These are phyloP conservation scores for Clarias batrachus DNA, from an alignment of 2,113 vertebrate genomes.

Conservation along the genomic window DNA sequence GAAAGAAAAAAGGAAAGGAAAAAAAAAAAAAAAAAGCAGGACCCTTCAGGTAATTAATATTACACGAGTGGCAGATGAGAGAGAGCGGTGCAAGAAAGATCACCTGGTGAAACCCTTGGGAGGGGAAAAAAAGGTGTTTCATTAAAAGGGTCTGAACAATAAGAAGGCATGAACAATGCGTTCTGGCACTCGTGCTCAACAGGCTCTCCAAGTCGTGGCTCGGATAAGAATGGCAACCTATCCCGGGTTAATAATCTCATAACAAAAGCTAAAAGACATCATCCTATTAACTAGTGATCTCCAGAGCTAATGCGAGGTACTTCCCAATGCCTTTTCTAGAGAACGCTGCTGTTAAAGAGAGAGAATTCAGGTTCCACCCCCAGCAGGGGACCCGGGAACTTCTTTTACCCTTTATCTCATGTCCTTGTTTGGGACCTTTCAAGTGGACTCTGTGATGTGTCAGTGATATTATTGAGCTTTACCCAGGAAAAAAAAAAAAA, in stretches of 20 bases:
- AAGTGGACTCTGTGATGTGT: constrained; percentile 82
- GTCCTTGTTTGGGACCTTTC: constrained; percentile 78
- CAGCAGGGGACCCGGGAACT: constrained; percentile 68
- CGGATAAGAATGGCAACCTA: constrained; percentile 86
- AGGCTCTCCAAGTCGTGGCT: constrained; percentile 82
- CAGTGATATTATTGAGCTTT: constrained; percentile 87
- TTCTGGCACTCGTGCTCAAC: constrained; percentile 91
- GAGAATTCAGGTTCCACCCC: constrained; percentile 80
- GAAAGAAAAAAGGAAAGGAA: background rate
- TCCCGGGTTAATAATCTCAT: constrained; percentile 98
- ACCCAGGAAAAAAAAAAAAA: no score
- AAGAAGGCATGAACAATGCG: constrained; percentile 82
- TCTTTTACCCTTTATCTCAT: constrained; percentile 88
- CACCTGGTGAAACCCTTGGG: constrained; percentile 87
- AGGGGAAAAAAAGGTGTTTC: constrained; percentile 80
- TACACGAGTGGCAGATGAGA: constrained; percentile 82
- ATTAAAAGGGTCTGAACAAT: constrained; percentile 86
- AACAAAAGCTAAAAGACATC: constrained; percentile 99
- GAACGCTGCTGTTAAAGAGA: constrained; percentile 87
- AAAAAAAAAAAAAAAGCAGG: constrained; percentile 62
- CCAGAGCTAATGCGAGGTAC: constrained; percentile 91
- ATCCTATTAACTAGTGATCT: constrained; percentile 99
- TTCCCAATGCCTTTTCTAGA: constrained; percentile 91
- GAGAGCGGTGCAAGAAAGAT: constrained; percentile 85
- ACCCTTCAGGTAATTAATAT: constrained; percentile 92